phyloP scores from a whole-genome alignment of 2,888 invertebrate genomes.

The Fabriciana adippe region DNA sequence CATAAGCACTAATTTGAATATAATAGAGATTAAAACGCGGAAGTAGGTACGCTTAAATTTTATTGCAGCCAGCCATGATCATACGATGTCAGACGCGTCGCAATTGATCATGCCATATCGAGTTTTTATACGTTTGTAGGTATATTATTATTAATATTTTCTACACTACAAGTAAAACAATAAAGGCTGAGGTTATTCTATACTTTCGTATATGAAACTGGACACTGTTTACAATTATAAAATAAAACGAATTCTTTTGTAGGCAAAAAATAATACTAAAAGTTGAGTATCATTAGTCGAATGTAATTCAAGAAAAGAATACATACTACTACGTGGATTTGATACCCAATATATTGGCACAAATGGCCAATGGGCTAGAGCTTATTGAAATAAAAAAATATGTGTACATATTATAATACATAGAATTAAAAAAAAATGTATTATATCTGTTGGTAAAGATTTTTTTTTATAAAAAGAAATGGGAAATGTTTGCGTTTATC shows the following conservation, averaged over 20 bases:
- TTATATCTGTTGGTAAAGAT: too few relatives aligned
- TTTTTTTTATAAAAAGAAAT: too few relatives aligned
- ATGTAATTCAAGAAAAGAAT: too few relatives aligned
- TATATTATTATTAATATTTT: constrained; percentile 2
- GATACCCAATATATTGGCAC: too few relatives aligned
- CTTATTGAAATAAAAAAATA: too few relatives aligned
- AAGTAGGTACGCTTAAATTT: constrained; percentile 1
- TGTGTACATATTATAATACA: too few relatives aligned
- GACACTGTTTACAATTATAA: neutral
- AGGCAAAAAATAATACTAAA: neutral
- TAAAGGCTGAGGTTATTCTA: neutral
- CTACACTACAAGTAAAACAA: neutral
- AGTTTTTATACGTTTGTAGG: constrained; percentile 1
- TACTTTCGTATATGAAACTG: neutral
- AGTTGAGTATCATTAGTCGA: neutral
- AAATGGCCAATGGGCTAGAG: too few relatives aligned
- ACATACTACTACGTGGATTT: too few relatives aligned
- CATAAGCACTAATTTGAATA: too few relatives aligned
- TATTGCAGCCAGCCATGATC: neutral
- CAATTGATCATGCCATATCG: constrained; percentile 8
- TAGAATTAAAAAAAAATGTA: too few relatives aligned
- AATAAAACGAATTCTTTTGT: neutral
- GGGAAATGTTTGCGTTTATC: too few relatives aligned
- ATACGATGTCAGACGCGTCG: constrained; percentile 14
- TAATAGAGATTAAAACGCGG: too few relatives aligned